phyloP scores from a whole-genome alignment of 2,888 invertebrate genomes.

The Pyrgus malvae region DNA sequence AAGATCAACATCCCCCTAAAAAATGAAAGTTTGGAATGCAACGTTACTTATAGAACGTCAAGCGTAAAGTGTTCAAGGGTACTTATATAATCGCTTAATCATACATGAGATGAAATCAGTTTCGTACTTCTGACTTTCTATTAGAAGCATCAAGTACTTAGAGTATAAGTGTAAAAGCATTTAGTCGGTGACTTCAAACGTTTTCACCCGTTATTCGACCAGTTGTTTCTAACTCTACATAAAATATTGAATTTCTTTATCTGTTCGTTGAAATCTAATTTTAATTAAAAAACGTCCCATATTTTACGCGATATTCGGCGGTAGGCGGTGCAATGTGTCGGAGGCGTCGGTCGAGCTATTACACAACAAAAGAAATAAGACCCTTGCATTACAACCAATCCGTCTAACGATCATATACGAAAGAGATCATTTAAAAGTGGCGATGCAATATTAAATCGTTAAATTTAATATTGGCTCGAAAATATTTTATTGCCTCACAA shows the following conservation, averaged over 20 bases:
- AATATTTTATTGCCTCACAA: conserved; percentile 77
- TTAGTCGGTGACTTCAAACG: conserved; percentile 45
- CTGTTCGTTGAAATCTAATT: conserved; percentile 71
- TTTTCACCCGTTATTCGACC: conserved; percentile 29
- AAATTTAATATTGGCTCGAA: conserved; percentile 78
- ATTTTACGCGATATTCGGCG: conserved; percentile 76
- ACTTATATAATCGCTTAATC: too few species aligned
- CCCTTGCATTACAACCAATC: conserved; percentile 43
- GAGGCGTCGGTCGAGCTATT: conserved; percentile 51
- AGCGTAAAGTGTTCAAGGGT: too few species aligned
- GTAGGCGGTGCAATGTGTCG: conserved; percentile 70
- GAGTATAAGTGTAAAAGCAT: background rate
- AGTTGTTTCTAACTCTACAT: conserved; percentile 49
- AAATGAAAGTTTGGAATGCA: too few species aligned
- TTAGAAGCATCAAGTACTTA: background rate
- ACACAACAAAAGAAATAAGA: conserved; percentile 53
- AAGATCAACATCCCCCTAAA: too few species aligned
- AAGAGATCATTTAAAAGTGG: conserved; percentile 55
- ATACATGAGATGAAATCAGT: too few species aligned
- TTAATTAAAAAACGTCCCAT: conserved; percentile 81
- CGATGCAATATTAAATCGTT: conserved; percentile 77
- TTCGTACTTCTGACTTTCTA: background rate
- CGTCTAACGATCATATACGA: conserved; percentile 38
- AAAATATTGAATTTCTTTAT: conserved; percentile 75
- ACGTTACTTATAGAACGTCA: too few species aligned